These are phyloP conservation scores for Ceratoteleas bidentatus DNA, from an alignment of 1,140 invertebrate species.

Conservation along the genomic window DNA sequence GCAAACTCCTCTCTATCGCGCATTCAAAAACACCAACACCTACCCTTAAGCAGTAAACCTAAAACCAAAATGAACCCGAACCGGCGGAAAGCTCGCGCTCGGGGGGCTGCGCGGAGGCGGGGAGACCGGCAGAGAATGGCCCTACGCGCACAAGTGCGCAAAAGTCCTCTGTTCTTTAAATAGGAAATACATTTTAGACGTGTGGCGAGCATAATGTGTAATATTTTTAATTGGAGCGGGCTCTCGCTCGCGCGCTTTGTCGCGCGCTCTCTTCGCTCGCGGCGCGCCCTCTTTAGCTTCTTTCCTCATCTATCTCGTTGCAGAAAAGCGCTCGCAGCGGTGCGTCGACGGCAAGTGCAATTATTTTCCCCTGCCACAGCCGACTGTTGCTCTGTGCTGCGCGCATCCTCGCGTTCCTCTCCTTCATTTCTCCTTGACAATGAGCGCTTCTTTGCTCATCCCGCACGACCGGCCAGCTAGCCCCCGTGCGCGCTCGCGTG, in stretches of 20 bases:
- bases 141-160: conserved; percentile 54
- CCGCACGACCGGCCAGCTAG: conserved; percentile 41
- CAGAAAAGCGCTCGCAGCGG: conserved; percentile 69
- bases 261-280: conserved; percentile 51
- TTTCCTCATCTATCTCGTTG: conserved; percentile 61
- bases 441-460: conserved; percentile 63
- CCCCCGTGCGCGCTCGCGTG: conserved; percentile 47
- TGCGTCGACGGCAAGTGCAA: conserved; percentile 72
- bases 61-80: too few species aligned
- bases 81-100: background rate
- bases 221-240: conserved; percentile 81
- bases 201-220: conserved; percentile 78
- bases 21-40: too few species aligned
- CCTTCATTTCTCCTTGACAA: conserved; percentile 57
- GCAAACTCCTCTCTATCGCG: too few species aligned
- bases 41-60: too few species aligned
- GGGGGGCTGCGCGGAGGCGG: background rate
- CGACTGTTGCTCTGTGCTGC: conserved; percentile 76
- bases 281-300: conserved; percentile 61
- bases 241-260: conserved; percentile 65
- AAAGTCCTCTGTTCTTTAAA: conserved; percentile 74
- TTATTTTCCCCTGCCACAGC: conserved; percentile 73
- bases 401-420: conserved; percentile 60
- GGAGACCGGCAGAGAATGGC: conserved; percentile 40
- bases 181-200: conserved; percentile 78